Evolutionary conservation across 2,888 invertebrate genomes (phyloP).

Genomic region (Bugulina stolonifera): DNA sequence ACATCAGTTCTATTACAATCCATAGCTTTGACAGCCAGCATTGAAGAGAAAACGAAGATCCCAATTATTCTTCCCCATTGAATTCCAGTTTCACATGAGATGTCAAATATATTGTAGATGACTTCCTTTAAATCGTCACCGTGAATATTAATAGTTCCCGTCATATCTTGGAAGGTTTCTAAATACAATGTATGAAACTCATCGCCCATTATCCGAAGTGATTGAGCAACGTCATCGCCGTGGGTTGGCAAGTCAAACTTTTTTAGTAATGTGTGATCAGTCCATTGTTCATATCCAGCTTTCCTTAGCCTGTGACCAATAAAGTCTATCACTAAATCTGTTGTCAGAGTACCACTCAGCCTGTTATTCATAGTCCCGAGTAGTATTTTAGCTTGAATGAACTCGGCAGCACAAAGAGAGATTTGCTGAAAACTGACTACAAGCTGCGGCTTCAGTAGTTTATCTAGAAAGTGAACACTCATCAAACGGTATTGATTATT

Average conservation of each 20-base stretch:
- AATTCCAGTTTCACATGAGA: constrained; percentile 13
- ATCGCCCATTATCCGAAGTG: background rate
- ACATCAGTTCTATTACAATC: constrained; percentile 21
- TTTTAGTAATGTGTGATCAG: background rate
- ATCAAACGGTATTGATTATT: too few relatives aligned
- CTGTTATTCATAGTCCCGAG: too few relatives aligned
- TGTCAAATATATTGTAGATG: background rate
- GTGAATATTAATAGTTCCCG: background rate
- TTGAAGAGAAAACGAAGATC: constrained; percentile 2
- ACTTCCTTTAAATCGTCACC: constrained; percentile 14
- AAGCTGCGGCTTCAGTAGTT: too few relatives aligned
- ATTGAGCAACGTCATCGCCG: background rate
- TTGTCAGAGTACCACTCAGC: background rate
- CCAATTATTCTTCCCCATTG: constrained; percentile 3
- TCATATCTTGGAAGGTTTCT: constrained; percentile 1
- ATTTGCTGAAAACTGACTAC: too few relatives aligned
- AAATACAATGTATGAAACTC: background rate
- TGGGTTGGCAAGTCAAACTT: background rate
- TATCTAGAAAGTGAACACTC: too few relatives aligned
- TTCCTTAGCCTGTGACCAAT: background rate
- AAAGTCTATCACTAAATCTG: background rate
- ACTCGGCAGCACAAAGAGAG: too few relatives aligned
- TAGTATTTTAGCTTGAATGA: too few relatives aligned
- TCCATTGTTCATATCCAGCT: background rate
- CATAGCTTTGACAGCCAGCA: constrained; percentile 11